A percentile compares a stretch with the other conserved stretches of the same genome.
Conservation (phyloP, 1,140 invertebrate species). For the Meloidogyne floridensis region DNA sequence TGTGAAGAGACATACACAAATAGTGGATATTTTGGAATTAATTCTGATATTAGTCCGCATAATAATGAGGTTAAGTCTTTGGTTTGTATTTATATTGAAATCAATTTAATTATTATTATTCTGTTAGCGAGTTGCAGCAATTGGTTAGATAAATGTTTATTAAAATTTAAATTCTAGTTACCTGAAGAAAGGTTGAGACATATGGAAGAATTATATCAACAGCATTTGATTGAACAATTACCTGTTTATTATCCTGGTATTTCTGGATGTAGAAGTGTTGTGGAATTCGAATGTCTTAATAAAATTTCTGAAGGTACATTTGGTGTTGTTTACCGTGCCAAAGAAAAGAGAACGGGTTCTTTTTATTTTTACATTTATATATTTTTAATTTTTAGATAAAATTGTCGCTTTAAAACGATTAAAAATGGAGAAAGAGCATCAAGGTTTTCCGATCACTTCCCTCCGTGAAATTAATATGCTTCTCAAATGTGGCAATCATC, state of each 20-base stretch:
- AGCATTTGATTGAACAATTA: constrained; percentile 41
- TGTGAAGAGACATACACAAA: not conserved
- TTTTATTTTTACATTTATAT: constrained; percentile 4
- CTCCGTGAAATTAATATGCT: constrained; percentile 96
- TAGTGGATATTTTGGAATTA: not conserved
- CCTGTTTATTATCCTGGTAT: constrained; percentile 62
- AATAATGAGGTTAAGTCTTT: not conserved
- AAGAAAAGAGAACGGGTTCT: constrained; percentile 85
- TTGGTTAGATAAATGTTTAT: too few species aligned
- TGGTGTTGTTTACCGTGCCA: constrained; percentile 90
- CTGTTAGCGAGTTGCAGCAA: too few species aligned
- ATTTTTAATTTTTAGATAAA: constrained; percentile 70
- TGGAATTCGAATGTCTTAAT: constrained; percentile 95
- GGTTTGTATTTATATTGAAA: not conserved
- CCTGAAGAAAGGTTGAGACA: constrained; percentile 44
- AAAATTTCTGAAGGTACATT: constrained; percentile 96
- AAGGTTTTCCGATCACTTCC: constrained; percentile 98
- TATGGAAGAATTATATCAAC: constrained; percentile 43
- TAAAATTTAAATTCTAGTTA: constrained; percentile 45
- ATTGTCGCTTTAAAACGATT: constrained; percentile 96
- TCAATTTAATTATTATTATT: too few species aligned
- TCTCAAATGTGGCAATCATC: constrained; percentile 87
- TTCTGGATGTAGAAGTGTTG: constrained; percentile 90
- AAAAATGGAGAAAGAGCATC: constrained; percentile 99
- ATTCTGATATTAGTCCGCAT: not conserved